Conservation (phyloP, 2,888 invertebrate species). For the Orchestes rusci region DNA sequence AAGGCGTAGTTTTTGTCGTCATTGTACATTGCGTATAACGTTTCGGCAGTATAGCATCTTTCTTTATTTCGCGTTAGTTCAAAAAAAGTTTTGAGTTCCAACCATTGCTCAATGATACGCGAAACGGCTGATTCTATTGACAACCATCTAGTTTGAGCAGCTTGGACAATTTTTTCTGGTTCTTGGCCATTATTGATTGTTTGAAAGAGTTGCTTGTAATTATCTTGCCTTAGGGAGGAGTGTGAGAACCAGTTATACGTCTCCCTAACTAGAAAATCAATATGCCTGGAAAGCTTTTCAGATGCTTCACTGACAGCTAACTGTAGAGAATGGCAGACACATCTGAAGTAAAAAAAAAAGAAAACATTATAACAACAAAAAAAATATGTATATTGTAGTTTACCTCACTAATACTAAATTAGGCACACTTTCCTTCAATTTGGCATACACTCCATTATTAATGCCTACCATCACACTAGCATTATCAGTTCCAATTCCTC, state of each 20-base stretch:
- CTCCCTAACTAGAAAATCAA: constrained; percentile 1
- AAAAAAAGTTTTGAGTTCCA: constrained; percentile 30
- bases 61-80: constrained; percentile 25
- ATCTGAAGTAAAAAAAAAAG: neutral
- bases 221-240: constrained; percentile 22
- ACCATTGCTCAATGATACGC: constrained; percentile 32
- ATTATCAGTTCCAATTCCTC: constrained; percentile 38
- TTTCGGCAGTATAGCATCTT: constrained; percentile 31
- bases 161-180: constrained; percentile 27
- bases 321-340: constrained; percentile 5
- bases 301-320: constrained; percentile 2
- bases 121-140: constrained; percentile 32
- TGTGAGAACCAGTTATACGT: constrained; percentile 33
- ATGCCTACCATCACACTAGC: constrained; percentile 37
- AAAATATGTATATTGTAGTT: neutral
- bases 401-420: constrained; percentile 25
- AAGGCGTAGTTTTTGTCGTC: neutral
- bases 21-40: constrained; percentile 1
- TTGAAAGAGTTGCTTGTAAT: constrained; percentile 26
- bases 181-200: constrained; percentile 27
- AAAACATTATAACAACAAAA: neutral
- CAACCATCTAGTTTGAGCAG: constrained; percentile 28
- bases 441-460: too few species aligned
- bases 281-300: neutral
- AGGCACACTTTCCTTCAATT: constrained; percentile 29